Conservation (phyloP, 2,797 vertebrate genomes). For the Sebastes steindachneri region DNA sequence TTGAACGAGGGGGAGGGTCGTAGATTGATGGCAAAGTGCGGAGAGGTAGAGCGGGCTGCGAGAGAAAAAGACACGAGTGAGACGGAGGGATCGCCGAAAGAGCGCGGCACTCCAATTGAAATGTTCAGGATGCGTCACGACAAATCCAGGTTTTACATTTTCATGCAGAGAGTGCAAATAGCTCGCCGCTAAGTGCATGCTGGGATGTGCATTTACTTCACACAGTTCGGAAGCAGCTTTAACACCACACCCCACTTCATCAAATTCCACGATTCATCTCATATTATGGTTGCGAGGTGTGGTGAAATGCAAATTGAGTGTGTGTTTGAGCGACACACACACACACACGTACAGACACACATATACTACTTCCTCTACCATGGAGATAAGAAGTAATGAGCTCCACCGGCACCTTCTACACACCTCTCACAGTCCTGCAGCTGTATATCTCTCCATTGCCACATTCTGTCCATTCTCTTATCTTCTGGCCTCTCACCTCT, state of each 20-base stretch:
- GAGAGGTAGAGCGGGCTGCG: slow-evolving; percentile 14
- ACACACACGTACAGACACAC: slow-evolving; percentile 13
- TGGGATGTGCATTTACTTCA: slow-evolving; percentile 30
- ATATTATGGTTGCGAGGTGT: slow-evolving; percentile 40
- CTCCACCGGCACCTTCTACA: slow-evolving; percentile 65
- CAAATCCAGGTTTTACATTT: slow-evolving; percentile 33
- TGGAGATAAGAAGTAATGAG: slow-evolving; percentile 82
- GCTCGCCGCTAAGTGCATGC: slow-evolving; percentile 17
- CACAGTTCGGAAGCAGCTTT: slow-evolving; percentile 8
- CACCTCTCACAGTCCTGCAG: slow-evolving; percentile 64
- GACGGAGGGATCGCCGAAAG: not conserved
- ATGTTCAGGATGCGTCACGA: slow-evolving; percentile 10
- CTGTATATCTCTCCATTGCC: slow-evolving; percentile 64
- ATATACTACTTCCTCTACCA: slow-evolving; percentile 42
- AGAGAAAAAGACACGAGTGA: slow-evolving; percentile 15
- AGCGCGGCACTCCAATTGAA: slow-evolving; percentile 7
- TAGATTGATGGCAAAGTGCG: slow-evolving; percentile 58
- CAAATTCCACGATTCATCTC: slow-evolving; percentile 41
- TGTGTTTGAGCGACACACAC: slow-evolving; percentile 26
- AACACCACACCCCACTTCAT: slow-evolving; percentile 45
- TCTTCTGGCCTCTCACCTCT: slow-evolving; percentile 75
- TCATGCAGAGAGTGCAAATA: slow-evolving; percentile 11
- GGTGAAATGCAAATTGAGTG: slow-evolving; percentile 62
- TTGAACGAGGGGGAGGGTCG: slow-evolving; percentile 20
- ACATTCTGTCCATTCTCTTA: slow-evolving; percentile 75